These are phyloP conservation scores for Cetoscarus ocellatus DNA, from an alignment of 2,797 vertebrate genomes.

Conservation along the genomic window DNA sequence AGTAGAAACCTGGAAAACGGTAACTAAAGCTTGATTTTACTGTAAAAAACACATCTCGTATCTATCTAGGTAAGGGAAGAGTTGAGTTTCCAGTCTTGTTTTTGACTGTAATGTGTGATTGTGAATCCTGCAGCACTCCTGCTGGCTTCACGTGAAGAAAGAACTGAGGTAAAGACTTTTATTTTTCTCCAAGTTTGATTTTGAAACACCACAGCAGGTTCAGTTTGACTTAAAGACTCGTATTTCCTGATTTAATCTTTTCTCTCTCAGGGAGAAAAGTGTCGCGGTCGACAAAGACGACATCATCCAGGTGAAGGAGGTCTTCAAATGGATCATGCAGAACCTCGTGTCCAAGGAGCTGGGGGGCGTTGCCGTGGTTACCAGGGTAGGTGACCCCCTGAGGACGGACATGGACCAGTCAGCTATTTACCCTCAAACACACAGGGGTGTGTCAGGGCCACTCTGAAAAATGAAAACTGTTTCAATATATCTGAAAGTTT, in stretches of 20 bases:
- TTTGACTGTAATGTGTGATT: not conserved
- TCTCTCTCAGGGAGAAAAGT: conserved; percentile 76
- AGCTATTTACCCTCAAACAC: too few relatives aligned
- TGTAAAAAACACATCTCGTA: too few relatives aligned
- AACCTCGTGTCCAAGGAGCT: conserved; percentile 86
- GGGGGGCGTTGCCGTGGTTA: conserved; percentile 86
- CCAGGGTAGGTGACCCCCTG: conserved; percentile 82
- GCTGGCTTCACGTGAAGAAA: conserved; percentile 84
- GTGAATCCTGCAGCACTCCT: conserved; percentile 74
- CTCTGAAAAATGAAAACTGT: too few relatives aligned
- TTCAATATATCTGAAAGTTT: too few relatives aligned
- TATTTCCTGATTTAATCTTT: not conserved
- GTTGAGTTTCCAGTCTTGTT: not conserved
- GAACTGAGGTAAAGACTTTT: conserved; percentile 72
- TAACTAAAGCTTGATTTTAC: too few relatives aligned
- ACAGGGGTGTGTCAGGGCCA: too few relatives aligned
- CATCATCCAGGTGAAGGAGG: conserved; percentile 93
- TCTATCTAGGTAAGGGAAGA: too few relatives aligned
- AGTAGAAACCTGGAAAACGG: too few relatives aligned
- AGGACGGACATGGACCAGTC: not conserved
- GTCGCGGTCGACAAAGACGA: conserved; percentile 88
- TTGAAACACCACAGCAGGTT: not conserved
- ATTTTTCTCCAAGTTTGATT: not conserved
- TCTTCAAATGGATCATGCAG: conserved; percentile 92
- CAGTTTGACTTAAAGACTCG: not conserved